A percentile compares a stretch with the other conserved stretches of the same genome.
Conservation (phyloP, 2,113 vertebrate species). For the Gobius niger region DNA sequence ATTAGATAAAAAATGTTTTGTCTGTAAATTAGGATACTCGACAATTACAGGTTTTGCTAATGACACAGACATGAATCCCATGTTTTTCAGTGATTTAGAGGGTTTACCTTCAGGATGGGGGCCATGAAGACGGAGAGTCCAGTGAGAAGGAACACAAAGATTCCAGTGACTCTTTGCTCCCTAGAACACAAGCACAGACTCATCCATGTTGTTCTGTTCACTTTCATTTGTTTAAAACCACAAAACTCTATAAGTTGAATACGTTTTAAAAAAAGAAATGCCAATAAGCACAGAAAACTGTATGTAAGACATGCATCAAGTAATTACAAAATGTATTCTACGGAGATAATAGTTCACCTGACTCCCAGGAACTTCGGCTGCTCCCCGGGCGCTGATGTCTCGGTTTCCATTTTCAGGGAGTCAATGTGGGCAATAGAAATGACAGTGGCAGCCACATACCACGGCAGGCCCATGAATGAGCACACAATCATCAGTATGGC, state of each 20-base stretch:
- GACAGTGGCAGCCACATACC: conserved; percentile 97
- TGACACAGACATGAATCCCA: conserved; percentile 61
- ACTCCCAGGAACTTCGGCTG: conserved; percentile 96
- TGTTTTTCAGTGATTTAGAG: conserved; percentile 34
- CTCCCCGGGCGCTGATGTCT: conserved; percentile 95
- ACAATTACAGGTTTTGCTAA: conserved; percentile 35
- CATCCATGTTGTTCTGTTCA: not conserved
- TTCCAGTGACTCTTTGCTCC: conserved; percentile 94
- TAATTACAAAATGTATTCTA: not conserved
- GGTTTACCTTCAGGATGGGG: conserved; percentile 92
- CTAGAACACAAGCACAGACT: conserved; percentile 62
- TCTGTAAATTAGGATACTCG: conserved; percentile 33
- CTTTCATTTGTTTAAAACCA: too few species aligned
- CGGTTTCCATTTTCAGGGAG: conserved; percentile 97
- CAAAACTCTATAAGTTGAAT: too few species aligned
- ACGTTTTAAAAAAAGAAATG: too few species aligned
- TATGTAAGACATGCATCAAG: not conserved
- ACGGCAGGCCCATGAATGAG: conserved; percentile 95
- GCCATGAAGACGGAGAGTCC: conserved; percentile 98
- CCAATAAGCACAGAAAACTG: not conserved
- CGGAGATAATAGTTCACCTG: conserved; percentile 74
- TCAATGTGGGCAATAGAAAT: conserved; percentile 99
- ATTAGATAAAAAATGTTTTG: conserved; percentile 49
- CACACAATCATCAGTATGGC: conserved; percentile 90
- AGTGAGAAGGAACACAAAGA: conserved; percentile 91